Evolutionary conservation across 2,888 invertebrate genomes (phyloP), one percentile per base, ranked within the genome.

Genomic region (Venustoraphidia nigricollis): DNA sequence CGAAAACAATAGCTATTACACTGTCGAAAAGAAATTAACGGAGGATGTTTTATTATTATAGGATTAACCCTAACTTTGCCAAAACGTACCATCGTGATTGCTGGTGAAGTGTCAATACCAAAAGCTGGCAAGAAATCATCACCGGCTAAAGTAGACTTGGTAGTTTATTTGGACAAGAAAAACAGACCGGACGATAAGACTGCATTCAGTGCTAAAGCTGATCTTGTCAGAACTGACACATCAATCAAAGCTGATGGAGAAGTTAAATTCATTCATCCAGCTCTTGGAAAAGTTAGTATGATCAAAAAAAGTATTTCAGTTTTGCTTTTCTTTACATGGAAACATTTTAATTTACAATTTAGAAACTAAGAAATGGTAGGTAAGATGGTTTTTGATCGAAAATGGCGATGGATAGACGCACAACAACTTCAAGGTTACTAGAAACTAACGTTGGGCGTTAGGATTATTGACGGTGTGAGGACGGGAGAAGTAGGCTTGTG

Each of bases 151-250:
- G 72, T 77, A 9, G 83, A 84, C 46, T 57, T 78, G 6, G 68
- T 70, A 9, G 66, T 85, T 39, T 84, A 82, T 61, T 64, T 84
- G 46, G 82, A 89, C 66, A 83, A 84, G 61, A 76, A 75, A 57
- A 73, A 74, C 47, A 76, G 78, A 53, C 83, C 84, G 0, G 72
- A 77, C n/a, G 76, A 81, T 54, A 84, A 80, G 59, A 75, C 81
- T 0, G 70, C 74, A 1, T 58, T 81, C 1, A 65, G 70, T 11
- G 71, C 77, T 48, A 60, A 63, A 40, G 65, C 77, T 1, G 76
- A 83, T 53, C 54, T 77, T 3, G 66, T 69, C 4, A 66, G 64
- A 1, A 57, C 67, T 1, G 72, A 76, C 4, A 66, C 71, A 45
- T 66, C 64, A 0, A 52, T 75, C 38, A 66, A 68, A 5, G 60